Evolutionary conservation across 2,797 vertebrate genomes (phyloP), one percentile per base, ranked within the genome.

Genomic region (Cirrhinus mrigala): DNA sequence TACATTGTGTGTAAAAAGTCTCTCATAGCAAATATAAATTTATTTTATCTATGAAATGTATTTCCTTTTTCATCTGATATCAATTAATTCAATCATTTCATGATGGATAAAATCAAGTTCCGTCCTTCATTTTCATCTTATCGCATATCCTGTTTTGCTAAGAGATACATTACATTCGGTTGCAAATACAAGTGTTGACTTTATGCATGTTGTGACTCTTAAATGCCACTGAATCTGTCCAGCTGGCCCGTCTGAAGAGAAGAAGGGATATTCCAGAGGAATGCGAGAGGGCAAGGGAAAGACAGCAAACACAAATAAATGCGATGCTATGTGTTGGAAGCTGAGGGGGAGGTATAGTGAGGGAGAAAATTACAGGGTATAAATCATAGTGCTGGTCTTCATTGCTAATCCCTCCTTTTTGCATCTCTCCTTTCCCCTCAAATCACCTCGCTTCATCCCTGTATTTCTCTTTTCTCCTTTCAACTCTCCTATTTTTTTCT

Each of bases 161-260:
- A n/a, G 52, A 56, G 29, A 56, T 15, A 11, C 1, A 7, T 60
- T 54, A 44, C 20, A 24, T 18, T 60, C 54, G 33, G 33, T 22
- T 60, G 54, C 8, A 40, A 78, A 44, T 37, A 44, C 22, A 18
- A 37, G 4, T 56, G 52, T 40, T 77, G 29, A 37, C 29, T 33
- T 76, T 11, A 44, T 71, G 79, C 93, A 79, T 92, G 93, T 93
- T 93, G 92, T 81, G 84, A 83, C 93, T 92, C 88, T 89, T 92
- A 89, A 90, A 91, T 92, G 89, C 85, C 87, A 90, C 46, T 48
- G 90, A 90, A 75, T 77, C 84, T 77, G 90, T 76, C 88, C 90
- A 88, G 92, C 89, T 88, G 88, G 85, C 85, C 89, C 14, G 16
- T 81, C 62, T 89, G 88, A 89, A 88, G 75, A 60, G 88, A 93